Base-by-base conservation (phyloP, 2,797 vertebrate species). In the Myoxocephalus aenaeus region DNA sequence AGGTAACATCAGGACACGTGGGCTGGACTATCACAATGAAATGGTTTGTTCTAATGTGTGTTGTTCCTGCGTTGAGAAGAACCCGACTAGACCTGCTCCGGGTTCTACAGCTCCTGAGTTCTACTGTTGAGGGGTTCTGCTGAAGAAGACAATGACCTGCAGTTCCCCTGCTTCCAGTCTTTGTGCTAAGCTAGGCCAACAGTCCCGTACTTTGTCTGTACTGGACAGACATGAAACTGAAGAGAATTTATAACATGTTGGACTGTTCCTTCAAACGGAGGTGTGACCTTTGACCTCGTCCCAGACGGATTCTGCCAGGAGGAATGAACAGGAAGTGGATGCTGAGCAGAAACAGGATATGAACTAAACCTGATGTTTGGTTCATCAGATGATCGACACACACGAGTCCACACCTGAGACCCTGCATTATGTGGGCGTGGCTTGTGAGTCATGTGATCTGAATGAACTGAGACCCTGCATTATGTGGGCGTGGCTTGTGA, bases 261-360 rank as follows among this genome's bases (percentile, higher is more conserved):
- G 36, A 44, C 42, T 46, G 18, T 25, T 46, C 20, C 12, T 74
- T 71, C 32, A 48, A 67, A 10, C 17, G 50, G 48, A 77, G 12
- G 2, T 50, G 20, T 50, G 20, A 57, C 29, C 65, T 64, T 42
- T 36, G 57, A 77, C 22, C 27, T 59, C 12, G 1, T 13, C 12
- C 20, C n/a, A n/a, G 50, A 51, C 1, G 14, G 57, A 15, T 62
- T 32, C 34, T 12, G 12, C 15, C 3, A n/a, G 36, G 32, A 46
- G 42, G 56, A 70, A 12, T 27, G 10, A 69, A 42, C 48, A 18
- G 32, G 34, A 67, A 68, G 13, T 48, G 42, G 42, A 42, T 1
- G 22, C 51, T 53, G 51, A 10, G 36, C 36, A 38, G 36, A 38
- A 38, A 38, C 36, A 38, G 36, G 36, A 42, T 42, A 5, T 40